A percentile compares a stretch with the other conserved stretches of the same genome.
phyloP scores from a whole-genome alignment of 64 coral and sea anemone genomes.

The Orbicella faveolata region DNA sequence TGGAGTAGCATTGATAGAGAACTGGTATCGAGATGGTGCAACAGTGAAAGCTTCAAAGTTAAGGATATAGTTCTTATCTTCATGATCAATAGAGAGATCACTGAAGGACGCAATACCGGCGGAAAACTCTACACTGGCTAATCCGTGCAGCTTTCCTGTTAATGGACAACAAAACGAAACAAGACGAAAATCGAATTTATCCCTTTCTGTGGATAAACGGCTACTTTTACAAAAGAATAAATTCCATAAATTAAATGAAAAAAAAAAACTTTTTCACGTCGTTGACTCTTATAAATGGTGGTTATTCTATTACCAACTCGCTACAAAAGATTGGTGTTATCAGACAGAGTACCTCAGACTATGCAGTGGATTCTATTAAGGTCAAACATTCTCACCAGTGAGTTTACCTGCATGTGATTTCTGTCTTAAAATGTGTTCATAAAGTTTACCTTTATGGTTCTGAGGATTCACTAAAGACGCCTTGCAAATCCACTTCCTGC shows the following conservation, averaged over 20 bases:
- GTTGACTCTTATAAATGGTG: too few relatives aligned
- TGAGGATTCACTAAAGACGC: slow-evolving; percentile 26
- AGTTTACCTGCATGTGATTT: too few relatives aligned
- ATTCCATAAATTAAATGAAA: too few relatives aligned
- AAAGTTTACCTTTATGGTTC: slow-evolving; percentile 31
- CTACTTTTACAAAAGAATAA: neutral
- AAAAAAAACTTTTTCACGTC: too few relatives aligned
- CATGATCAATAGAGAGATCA: slow-evolving; percentile 61
- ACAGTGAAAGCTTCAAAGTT: slow-evolving; percentile 38
- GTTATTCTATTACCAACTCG: too few relatives aligned
- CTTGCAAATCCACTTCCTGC: slow-evolving; percentile 60
- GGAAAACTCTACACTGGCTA: slow-evolving; percentile 28
- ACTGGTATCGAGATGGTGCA: slow-evolving; percentile 44
- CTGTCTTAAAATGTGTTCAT: neutral
- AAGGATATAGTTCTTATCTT: slow-evolving; percentile 38
- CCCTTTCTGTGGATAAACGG: neutral
- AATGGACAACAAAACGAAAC: neutral
- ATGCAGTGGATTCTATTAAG: too few relatives aligned
- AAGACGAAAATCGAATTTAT: neutral
- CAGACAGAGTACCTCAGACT: too few relatives aligned
- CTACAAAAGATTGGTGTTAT: too few relatives aligned
- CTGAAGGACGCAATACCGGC: slow-evolving; percentile 47
- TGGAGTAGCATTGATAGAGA: slow-evolving; percentile 1
- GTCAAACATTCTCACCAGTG: too few relatives aligned
- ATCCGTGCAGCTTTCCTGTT: slow-evolving; percentile 42